Percentiles rank a stretch among this genome's conserved stretches.
Evolutionary conservation across 2,113 vertebrate species (phyloP).

Genomic region (Phrynocephalus versicolor): DNA sequence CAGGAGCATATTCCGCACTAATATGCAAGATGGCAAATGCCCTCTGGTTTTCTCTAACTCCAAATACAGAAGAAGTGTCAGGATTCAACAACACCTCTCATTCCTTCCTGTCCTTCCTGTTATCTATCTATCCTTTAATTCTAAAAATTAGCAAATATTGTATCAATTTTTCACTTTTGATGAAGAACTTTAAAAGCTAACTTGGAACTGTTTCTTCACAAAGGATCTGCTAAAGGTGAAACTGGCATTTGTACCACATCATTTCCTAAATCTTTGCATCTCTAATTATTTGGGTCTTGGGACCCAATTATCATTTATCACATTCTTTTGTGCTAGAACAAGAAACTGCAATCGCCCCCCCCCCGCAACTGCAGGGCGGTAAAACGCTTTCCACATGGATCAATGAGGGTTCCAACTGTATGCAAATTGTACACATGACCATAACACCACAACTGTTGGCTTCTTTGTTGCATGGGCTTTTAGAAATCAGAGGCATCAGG

Average conservation of each 20-base stretch:
- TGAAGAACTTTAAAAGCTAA: background rate
- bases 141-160: background rate
- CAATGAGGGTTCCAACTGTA: too few species aligned
- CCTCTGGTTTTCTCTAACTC: background rate
- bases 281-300: background rate
- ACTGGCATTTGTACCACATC: background rate
- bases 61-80: background rate
- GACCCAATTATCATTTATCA: background rate
- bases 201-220: background rate
- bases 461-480: too few species aligned
- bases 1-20: background rate
- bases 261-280: background rate
- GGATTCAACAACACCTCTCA: background rate
- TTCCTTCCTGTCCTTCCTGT: too few species aligned
- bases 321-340: too few species aligned
- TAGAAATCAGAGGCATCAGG: too few species aligned
- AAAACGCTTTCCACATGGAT: too few species aligned
- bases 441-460: too few species aligned
- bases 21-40: background rate
- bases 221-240: background rate
- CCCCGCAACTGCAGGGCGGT: too few species aligned
- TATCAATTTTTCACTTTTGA: background rate
- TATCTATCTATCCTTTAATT: background rate
- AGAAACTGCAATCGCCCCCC: background rate
- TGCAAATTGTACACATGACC: too few species aligned